Conservation (phyloP, 1,140 invertebrate genomes). For the Neelides sp. region DNA sequence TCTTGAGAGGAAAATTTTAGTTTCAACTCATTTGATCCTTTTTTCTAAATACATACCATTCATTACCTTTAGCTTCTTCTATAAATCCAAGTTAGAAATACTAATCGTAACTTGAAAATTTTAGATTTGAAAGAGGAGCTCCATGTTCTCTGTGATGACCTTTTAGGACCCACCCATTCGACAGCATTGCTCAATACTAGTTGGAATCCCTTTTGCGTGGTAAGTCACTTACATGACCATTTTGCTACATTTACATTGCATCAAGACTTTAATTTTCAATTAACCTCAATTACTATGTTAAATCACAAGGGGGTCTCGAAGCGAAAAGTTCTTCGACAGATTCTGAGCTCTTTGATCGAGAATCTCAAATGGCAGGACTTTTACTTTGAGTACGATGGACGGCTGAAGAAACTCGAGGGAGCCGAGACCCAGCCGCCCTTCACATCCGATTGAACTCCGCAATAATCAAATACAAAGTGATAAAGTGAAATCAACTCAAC, state of each 20-base stretch:
- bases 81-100: too few species aligned
- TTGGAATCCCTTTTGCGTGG: conserved; percentile 39
- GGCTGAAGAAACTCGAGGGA: conserved; percentile 10
- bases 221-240: conserved; percentile 18
- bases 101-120: conserved; percentile 32
- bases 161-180: conserved; percentile 56
- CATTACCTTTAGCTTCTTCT: too few species aligned
- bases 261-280: neutral
- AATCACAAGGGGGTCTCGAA: conserved; percentile 14
- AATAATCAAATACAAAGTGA: too few species aligned
- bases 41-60: conserved; percentile 10
- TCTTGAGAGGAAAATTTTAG: conserved; percentile 40
- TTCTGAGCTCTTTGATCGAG: conserved; percentile 17
- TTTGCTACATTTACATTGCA: neutral
- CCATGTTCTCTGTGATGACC: conserved; percentile 54
- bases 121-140: conserved; percentile 52
- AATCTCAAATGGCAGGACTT: conserved; percentile 27
- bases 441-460: too few species aligned
- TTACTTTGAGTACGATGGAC: conserved; percentile 24
- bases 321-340: conserved; percentile 14
- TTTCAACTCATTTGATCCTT: conserved; percentile 6
- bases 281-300: neutral
- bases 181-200: conserved; percentile 34
- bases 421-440: too few species aligned
- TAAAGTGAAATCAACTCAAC: too few species aligned